Conservation (phyloP, 2,113 vertebrate genomes). For the Oryzias celebensis region DNA sequence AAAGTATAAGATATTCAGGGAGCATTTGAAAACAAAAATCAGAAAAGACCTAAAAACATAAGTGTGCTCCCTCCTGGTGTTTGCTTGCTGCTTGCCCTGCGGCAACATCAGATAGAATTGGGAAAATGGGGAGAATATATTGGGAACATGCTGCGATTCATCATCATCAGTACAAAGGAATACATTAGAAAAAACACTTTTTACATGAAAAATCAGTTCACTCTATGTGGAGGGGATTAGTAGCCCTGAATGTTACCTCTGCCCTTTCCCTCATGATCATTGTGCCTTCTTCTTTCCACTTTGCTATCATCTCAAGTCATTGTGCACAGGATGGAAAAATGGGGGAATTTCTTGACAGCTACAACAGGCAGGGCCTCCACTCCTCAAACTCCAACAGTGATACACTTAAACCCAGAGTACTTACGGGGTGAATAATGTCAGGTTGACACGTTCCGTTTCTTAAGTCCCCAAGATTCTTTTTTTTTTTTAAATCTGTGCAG, state of each 20-base stretch:
- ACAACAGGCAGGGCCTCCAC: slow-evolving; percentile 3
- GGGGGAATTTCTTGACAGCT: not conserved
- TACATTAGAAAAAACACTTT: slow-evolving; percentile 39
- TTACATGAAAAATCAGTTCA: slow-evolving; percentile 57
- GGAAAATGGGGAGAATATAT: slow-evolving; percentile 4
- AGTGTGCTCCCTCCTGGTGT: slow-evolving; percentile 30
- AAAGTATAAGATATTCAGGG: slow-evolving; percentile 3
- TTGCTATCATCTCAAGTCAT: slow-evolving; percentile 17
- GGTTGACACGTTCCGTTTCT: slow-evolving; percentile 39
- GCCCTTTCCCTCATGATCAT: slow-evolving; percentile 11
- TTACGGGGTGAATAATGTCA: slow-evolving; percentile 31
- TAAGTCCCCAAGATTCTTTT: slow-evolving; percentile 29
- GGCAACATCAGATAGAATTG: slow-evolving; percentile 41
- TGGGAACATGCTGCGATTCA: slow-evolving; percentile 51
- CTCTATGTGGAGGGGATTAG: slow-evolving; percentile 53
- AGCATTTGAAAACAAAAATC: not conserved
- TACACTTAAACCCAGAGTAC: slow-evolving; percentile 11
- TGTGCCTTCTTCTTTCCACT: slow-evolving; percentile 9
- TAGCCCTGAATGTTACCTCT: slow-evolving; percentile 31
- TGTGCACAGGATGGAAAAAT: slow-evolving; percentile 22
- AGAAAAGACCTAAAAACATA: slow-evolving; percentile 18
- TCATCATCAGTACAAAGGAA: slow-evolving; percentile 52
- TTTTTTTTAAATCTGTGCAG: slow-evolving; percentile 9
- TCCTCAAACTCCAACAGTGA: slow-evolving; percentile 16
- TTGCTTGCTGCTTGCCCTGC: slow-evolving; percentile 48